A percentile compares a stretch with the other conserved stretches of the same genome.
Evolutionary conservation across 2,888 invertebrate genomes (phyloP).

Genomic region (Actias luna): DNA sequence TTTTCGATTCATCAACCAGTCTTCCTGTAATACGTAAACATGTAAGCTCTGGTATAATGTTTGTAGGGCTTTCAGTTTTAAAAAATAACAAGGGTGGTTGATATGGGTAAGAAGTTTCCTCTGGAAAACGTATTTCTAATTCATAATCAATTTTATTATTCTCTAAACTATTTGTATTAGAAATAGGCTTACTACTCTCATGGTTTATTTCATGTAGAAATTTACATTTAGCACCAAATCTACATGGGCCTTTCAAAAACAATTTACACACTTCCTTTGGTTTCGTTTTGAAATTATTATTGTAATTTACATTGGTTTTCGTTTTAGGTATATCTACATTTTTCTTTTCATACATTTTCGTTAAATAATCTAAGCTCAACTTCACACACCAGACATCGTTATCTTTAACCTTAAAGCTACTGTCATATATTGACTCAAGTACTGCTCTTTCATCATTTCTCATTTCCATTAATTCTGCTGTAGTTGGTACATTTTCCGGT

Average conservation of each 20-base stretch:
- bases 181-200: slow-evolving; percentile 41
- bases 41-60: slow-evolving; percentile 83
- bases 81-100: slow-evolving; percentile 88
- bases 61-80: slow-evolving; percentile 81
- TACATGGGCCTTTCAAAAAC: slow-evolving; percentile 85
- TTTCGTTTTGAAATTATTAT: slow-evolving; percentile 68
- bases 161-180: slow-evolving; percentile 45
- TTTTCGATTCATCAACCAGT: slow-evolving; percentile 85
- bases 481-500: slow-evolving; percentile 66
- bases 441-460: slow-evolving; percentile 87
- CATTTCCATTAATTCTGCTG: slow-evolving; percentile 83
- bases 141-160: slow-evolving; percentile 79
- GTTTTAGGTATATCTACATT: slow-evolving; percentile 66
- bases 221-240: slow-evolving; percentile 87
- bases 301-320: slow-evolving; percentile 64
- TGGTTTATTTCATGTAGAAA: slow-evolving; percentile 85
- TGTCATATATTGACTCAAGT: slow-evolving; percentile 89
- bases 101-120: slow-evolving; percentile 86
- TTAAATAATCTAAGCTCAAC: slow-evolving; percentile 85
- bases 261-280: slow-evolving; percentile 84
- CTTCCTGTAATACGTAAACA: slow-evolving; percentile 85
- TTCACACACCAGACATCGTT: slow-evolving; percentile 87
- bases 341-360: slow-evolving; percentile 79
- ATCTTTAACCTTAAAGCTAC: slow-evolving; percentile 85
- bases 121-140: slow-evolving; percentile 88